A percentile compares a stretch with the other conserved stretches of the same genome.
Evolutionary conservation across 2,113 vertebrate species (phyloP).

Genomic region (Podocnemis expansa): DNA sequence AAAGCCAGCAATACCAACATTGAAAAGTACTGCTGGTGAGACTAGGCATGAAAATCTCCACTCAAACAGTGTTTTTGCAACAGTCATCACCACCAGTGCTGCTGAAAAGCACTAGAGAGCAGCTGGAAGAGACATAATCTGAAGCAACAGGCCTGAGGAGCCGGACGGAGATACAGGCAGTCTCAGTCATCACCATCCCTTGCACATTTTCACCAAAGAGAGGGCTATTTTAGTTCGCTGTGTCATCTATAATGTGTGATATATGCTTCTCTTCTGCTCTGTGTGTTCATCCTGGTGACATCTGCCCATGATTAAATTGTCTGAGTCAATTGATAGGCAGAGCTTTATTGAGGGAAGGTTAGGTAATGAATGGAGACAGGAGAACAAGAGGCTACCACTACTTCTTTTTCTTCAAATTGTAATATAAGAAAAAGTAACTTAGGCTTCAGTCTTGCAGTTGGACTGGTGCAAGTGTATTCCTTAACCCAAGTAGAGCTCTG

Average conservation of each 20-base stretch:
- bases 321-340: constrained; percentile 18
- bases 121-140: fast-evolving
- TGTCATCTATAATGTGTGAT: constrained; percentile 39
- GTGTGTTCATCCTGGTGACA: constrained; percentile 40
- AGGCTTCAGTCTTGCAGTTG: background rate
- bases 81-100: background rate
- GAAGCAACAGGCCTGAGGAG: background rate
- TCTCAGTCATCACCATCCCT: background rate
- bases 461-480: background rate
- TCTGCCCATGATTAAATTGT: background rate
- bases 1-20: background rate
- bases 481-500: fast-evolving
- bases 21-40: background rate
- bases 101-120: background rate
- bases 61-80: background rate
- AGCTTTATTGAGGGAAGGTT: fast-evolving
- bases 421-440: fast-evolving
- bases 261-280: constrained; percentile 37
- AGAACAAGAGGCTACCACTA: background rate
- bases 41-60: background rate
- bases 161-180: fast-evolving
- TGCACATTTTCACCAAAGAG: background rate
- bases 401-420: fast-evolving
- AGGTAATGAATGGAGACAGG: background rate
- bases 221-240: constrained; percentile 48